Conservation (phyloP, 2,113 vertebrate species). For the Thalassarche chlororhynchos region DNA sequence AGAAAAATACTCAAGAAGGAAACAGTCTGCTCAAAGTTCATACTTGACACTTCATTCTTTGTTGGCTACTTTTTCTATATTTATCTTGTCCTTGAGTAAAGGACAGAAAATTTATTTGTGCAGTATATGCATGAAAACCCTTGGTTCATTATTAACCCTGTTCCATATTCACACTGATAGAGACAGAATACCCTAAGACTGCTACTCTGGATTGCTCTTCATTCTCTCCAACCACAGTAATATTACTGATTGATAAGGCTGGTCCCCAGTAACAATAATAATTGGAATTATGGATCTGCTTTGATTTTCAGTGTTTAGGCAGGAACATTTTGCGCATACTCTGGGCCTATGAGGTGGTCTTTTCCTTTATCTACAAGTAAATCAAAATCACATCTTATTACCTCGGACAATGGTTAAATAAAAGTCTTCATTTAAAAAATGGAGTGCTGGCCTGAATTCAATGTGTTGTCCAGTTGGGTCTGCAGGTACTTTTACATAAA, state of each 20-base stretch:
- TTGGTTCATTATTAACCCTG: background rate
- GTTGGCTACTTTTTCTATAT: background rate
- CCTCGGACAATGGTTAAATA: background rate
- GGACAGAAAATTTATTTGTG: background rate
- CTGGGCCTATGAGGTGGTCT: background rate
- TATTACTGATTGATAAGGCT: background rate
- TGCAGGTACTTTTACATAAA: background rate
- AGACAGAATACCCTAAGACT: background rate
- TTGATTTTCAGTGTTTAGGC: background rate
- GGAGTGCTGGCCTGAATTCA: background rate
- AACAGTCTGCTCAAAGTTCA: background rate
- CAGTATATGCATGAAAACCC: background rate
- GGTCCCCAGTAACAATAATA: background rate
- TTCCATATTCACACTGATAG: slow-evolving; percentile 8
- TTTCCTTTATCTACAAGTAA: background rate
- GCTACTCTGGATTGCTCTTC: background rate
- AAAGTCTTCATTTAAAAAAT: background rate
- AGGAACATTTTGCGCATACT: background rate
- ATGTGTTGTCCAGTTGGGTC: background rate
- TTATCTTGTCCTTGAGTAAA: background rate
- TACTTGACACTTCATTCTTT: background rate
- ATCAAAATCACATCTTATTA: background rate
- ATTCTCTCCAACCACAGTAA: background rate
- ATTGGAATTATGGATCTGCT: background rate
- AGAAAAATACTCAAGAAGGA: background rate